These are phyloP conservation scores for Yponomeuta plumbellus DNA, from an alignment of 2,888 invertebrate species.

Conservation along the genomic window DNA sequence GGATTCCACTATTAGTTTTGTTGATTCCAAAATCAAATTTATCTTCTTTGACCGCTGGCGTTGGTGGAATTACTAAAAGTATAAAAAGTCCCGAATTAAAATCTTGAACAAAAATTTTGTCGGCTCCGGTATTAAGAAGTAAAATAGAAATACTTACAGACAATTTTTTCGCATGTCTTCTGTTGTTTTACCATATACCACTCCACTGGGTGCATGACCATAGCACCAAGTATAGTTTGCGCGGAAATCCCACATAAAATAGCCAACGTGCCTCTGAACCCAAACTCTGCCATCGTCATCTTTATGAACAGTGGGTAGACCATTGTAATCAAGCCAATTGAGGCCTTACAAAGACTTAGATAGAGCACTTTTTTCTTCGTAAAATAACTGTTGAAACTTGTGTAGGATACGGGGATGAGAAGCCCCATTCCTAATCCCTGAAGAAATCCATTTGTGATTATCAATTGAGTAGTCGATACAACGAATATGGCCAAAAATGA, in stretches of 20 bases:
- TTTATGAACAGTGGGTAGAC: conserved; percentile 80
- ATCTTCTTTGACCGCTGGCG: conserved; percentile 54
- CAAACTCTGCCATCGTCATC: conserved; percentile 78
- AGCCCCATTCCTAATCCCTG: conserved; percentile 82
- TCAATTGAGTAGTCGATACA: conserved; percentile 77
- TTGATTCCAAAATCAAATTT: conserved; percentile 45
- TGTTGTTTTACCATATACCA: conserved; percentile 79
- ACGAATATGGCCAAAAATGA: conserved; percentile 80
- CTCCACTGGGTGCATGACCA: conserved; percentile 83
- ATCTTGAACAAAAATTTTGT: not conserved
- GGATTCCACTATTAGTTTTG: conserved; percentile 34
- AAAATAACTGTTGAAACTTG: conserved; percentile 85
- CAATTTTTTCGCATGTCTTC: conserved; percentile 59
- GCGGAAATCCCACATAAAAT: conserved; percentile 81
- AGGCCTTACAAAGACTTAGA: conserved; percentile 82
- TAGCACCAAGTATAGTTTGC: conserved; percentile 80
- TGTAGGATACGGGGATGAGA: conserved; percentile 83
- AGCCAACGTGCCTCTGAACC: conserved; percentile 83
- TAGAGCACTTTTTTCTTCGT: conserved; percentile 82
- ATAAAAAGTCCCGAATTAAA: not conserved
- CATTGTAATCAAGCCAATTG: conserved; percentile 82
- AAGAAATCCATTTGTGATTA: conserved; percentile 79
- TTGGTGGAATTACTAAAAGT: conserved; percentile 65
- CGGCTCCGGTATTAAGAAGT: not conserved
- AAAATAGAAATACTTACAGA: conserved; percentile 51